These are phyloP conservation scores for Allobates femoralis DNA, from an alignment of 2,797 vertebrate species.

Conservation along the genomic window DNA sequence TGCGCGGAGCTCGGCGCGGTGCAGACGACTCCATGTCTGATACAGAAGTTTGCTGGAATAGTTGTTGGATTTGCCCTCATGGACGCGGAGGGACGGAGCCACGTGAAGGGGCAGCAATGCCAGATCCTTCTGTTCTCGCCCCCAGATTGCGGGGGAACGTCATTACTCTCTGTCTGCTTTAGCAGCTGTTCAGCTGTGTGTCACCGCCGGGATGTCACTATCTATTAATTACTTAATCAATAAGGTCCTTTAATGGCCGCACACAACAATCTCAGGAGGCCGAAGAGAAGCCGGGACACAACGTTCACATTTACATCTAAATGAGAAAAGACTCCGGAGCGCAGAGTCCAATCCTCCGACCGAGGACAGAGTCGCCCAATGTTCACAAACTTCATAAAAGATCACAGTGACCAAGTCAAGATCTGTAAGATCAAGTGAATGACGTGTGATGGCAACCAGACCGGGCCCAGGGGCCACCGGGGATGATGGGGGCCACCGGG, in stretches of 20 bases:
- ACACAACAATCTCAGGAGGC: slow-evolving; percentile 66
- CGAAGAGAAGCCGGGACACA: slow-evolving; percentile 38
- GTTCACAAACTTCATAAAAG: slow-evolving; percentile 23
- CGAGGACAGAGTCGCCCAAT: slow-evolving; percentile 11
- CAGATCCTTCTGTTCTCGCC: slow-evolving; percentile 35
- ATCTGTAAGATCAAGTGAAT: neutral
- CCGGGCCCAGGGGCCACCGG: neutral
- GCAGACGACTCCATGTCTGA: neutral
- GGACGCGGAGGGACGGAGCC: neutral
- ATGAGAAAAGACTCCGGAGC: slow-evolving; percentile 44
- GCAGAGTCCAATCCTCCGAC: slow-evolving; percentile 33
- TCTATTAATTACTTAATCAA: slow-evolving; percentile 70
- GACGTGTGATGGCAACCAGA: neutral
- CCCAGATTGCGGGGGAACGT: slow-evolving; percentile 36
- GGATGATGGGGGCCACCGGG: no score
- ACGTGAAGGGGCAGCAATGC: neutral
- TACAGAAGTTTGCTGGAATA: slow-evolving; percentile 9
- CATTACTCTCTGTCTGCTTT: slow-evolving; percentile 58
- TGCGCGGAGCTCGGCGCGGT: neutral
- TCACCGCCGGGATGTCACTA: slow-evolving; percentile 55
- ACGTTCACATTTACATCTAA: slow-evolving; percentile 55
- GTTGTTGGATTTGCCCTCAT: neutral
- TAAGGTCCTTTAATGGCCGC: slow-evolving; percentile 65
- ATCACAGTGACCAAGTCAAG: neutral
- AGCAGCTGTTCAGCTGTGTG: slow-evolving; percentile 17